A percentile compares a stretch with the other conserved stretches of the same genome.
phyloP scores from a whole-genome alignment of 2,888 invertebrate species.

The Hoplodrina blanda region DNA sequence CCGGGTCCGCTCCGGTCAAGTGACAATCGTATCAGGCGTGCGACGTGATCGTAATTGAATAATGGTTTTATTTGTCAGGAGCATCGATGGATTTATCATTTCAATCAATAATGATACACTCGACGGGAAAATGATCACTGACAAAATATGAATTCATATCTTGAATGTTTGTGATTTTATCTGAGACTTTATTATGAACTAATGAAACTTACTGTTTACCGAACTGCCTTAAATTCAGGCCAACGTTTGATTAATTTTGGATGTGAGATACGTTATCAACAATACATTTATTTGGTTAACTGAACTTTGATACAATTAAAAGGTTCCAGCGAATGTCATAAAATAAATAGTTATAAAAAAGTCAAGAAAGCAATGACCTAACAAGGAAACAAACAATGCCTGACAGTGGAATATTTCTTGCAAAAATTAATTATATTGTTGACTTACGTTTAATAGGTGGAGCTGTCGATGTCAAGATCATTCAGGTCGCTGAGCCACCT shows the following conservation, averaged over 20 bases:
- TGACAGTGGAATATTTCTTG: slow-evolving; percentile 66
- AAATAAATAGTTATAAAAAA: slow-evolving; percentile 53
- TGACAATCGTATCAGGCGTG: slow-evolving; percentile 78
- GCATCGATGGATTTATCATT: slow-evolving; percentile 76
- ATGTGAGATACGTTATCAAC: slow-evolving; percentile 71
- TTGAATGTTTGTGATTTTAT: slow-evolving; percentile 49
- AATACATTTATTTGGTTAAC: slow-evolving; percentile 64
- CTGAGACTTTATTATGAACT: slow-evolving; percentile 39
- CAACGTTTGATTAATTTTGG: slow-evolving; percentile 75
- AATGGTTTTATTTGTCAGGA: slow-evolving; percentile 77
- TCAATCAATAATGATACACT: slow-evolving; percentile 70
- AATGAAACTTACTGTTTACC: slow-evolving; percentile 64
- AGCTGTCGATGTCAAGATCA: slow-evolving; percentile 82
- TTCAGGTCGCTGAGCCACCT: slow-evolving; percentile 86
- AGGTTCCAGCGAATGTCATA: slow-evolving; percentile 38
- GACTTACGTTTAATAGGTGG: slow-evolving; percentile 87
- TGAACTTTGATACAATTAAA: slow-evolving; percentile 50
- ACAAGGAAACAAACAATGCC: slow-evolving; percentile 64
- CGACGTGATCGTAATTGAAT: slow-evolving; percentile 81
- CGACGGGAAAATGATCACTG: slow-evolving; percentile 54
- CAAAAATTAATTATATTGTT: slow-evolving; percentile 65
- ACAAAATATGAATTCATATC: slow-evolving; percentile 63
- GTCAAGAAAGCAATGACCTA: slow-evolving; percentile 73
- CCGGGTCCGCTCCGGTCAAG: slow-evolving; percentile 80
- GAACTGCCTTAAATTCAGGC: slow-evolving; percentile 70